A percentile compares a stretch with the other conserved stretches of the same genome.
Conservation (phyloP, 1,140 invertebrate genomes). For the Drosophila kurseongensis region DNA sequence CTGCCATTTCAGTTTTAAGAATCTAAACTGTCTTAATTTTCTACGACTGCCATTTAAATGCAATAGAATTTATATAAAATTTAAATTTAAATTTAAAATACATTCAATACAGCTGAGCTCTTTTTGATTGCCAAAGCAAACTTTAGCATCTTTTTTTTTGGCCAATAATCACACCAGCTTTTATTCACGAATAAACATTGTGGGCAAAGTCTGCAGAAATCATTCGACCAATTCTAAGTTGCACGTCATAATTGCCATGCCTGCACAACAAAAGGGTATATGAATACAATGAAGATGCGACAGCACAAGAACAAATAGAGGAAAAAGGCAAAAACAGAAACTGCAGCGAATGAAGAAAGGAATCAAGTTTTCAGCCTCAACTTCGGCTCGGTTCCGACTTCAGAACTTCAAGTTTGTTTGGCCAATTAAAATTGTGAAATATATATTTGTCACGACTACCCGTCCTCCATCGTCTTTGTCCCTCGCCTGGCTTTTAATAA, state of each 20-base stretch:
- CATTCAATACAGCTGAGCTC: no score
- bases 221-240: neutral
- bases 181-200: neutral
- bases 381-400: constrained; percentile 44
- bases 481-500: constrained; percentile 55
- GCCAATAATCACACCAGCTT: no score
- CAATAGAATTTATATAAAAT: no score
- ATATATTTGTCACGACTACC: constrained; percentile 46
- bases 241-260: constrained; percentile 6
- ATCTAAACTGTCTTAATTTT: no score
- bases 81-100: no score
- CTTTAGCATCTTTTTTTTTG: no score
- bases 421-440: constrained; percentile 62
- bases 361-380: constrained; percentile 47
- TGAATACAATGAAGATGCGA: constrained; percentile 17
- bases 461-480: neutral
- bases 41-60: no score
- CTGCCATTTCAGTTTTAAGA: no score
- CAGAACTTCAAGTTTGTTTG: constrained; percentile 42
- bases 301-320: neutral
- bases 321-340: neutral
- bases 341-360: constrained; percentile 23
- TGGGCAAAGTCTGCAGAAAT: neutral
- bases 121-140: no score
- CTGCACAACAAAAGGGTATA: constrained; percentile 1